These are phyloP conservation scores for Channallabes apus DNA, from an alignment of 2,797 vertebrate genomes.

Conservation along the genomic window DNA sequence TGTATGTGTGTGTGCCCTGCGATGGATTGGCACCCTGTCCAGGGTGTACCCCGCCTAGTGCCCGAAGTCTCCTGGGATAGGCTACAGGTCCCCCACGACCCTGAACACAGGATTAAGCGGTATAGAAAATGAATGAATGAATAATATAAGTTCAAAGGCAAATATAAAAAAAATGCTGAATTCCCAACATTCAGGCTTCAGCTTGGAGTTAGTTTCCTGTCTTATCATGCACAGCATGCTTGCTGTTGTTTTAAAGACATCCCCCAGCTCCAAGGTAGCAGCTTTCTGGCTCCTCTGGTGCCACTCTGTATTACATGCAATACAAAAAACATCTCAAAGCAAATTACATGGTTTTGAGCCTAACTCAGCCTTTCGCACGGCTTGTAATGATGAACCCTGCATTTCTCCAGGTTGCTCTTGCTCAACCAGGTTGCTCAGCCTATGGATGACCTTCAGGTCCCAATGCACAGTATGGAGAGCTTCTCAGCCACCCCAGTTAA, in stretches of 20 bases:
- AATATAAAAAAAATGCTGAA: slow-evolving; percentile 47
- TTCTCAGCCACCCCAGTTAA: slow-evolving; percentile 2
- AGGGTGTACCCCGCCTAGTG: too few relatives aligned
- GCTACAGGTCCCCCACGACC: too few relatives aligned
- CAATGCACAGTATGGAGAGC: background rate
- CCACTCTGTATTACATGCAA: slow-evolving; percentile 21
- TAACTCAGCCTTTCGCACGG: slow-evolving; percentile 1
- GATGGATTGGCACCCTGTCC: too few relatives aligned
- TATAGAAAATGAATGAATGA: too few relatives aligned
- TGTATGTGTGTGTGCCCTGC: too few relatives aligned
- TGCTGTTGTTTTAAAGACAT: slow-evolving; percentile 19
- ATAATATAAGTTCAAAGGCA: slow-evolving; percentile 47
- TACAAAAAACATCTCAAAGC: slow-evolving; percentile 11
- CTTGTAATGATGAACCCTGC: slow-evolving; percentile 1
- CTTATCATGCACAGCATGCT: background rate
- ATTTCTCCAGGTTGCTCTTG: background rate
- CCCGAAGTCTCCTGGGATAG: too few relatives aligned
- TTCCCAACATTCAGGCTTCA: slow-evolving; percentile 32
- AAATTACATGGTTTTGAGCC: slow-evolving; percentile 19
- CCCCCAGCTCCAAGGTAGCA: slow-evolving; percentile 15
- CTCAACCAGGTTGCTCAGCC: background rate
- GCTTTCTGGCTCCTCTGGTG: slow-evolving; percentile 27
- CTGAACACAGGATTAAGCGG: too few relatives aligned
- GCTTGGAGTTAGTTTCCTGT: slow-evolving; percentile 1
- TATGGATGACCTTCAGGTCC: slow-evolving; percentile 3